Conservation (phyloP, 2,113 vertebrate species). For the Platanista minor region DNA sequence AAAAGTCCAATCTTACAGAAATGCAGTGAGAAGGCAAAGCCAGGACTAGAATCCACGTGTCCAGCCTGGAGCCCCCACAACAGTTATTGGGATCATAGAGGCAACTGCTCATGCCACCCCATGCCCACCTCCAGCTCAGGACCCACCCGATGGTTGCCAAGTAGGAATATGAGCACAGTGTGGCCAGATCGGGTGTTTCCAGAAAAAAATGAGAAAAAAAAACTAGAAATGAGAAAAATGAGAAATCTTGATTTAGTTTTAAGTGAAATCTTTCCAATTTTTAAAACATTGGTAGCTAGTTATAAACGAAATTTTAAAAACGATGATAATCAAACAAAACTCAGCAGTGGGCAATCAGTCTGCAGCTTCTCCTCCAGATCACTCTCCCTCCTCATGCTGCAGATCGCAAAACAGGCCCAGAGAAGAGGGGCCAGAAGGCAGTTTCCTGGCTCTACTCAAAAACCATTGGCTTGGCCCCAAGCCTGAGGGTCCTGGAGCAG, state of each 20-base stretch:
- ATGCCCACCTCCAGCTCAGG: background rate
- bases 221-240: background rate
- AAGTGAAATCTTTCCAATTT: background rate
- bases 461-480: background rate
- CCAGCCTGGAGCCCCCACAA: background rate
- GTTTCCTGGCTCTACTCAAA: background rate
- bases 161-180: background rate
- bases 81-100: no score
- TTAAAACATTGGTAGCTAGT: background rate
- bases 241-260: background rate
- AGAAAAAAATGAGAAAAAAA: background rate
- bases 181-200: background rate
- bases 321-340: background rate
- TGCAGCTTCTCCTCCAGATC: background rate
- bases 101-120: background rate
- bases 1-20: background rate
- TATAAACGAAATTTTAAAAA: background rate
- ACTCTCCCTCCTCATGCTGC: background rate
- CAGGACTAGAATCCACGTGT: background rate
- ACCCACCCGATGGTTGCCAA: background rate
- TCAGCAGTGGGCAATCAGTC: background rate
- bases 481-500: slow-evolving; percentile 18
- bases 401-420: background rate
- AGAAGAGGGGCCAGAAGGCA: background rate
- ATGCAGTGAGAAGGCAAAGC: background rate